Percentiles rank a stretch among this genome's conserved stretches.
Evolutionary conservation across 2,888 invertebrate species (phyloP).

Genomic region (Lasioglossum leucozonium): DNA sequence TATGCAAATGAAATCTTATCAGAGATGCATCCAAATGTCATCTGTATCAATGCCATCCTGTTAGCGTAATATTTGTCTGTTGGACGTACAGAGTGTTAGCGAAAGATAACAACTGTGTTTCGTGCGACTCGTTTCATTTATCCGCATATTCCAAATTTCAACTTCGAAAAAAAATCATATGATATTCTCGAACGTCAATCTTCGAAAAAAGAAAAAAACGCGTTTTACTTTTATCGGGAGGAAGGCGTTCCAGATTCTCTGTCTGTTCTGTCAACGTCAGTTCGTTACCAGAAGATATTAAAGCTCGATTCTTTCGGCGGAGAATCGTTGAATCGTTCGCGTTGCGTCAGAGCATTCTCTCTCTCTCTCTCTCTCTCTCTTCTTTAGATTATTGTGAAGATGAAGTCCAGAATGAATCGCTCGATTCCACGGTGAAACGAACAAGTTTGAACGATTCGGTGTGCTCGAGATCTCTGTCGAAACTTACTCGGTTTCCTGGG

Average conservation of each 20-base stretch:
- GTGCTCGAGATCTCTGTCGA: conserved; percentile 19
- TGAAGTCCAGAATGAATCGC: conserved; percentile 34
- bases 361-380: no score
- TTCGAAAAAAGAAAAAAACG: background rate
- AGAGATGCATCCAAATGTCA: conserved; percentile 31
- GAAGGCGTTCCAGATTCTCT: background rate
- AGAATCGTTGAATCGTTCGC: conserved; percentile 2
- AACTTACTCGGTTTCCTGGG: conserved; percentile 50
- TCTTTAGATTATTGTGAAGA: conserved; percentile 2
- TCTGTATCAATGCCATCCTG: background rate
- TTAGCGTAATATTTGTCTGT: conserved; percentile 18
- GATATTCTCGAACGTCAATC: background rate
- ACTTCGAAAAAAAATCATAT: background rate
- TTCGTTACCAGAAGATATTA: background rate
- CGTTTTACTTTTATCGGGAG: background rate
- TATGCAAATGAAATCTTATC: conserved; percentile 41
- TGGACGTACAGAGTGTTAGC: background rate
- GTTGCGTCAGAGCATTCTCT: no score
- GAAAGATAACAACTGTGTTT: background rate
- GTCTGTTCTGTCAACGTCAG: background rate
- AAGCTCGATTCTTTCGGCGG: background rate
- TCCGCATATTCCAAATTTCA: background rate
- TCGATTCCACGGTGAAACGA: conserved; percentile 31
- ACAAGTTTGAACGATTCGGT: conserved; percentile 37
- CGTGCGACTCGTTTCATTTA: background rate